Percentiles rank a stretch among this genome's conserved stretches.
Conservation (phyloP, 92 coral and sea anemone genomes). For the Porites divaricata region DNA sequence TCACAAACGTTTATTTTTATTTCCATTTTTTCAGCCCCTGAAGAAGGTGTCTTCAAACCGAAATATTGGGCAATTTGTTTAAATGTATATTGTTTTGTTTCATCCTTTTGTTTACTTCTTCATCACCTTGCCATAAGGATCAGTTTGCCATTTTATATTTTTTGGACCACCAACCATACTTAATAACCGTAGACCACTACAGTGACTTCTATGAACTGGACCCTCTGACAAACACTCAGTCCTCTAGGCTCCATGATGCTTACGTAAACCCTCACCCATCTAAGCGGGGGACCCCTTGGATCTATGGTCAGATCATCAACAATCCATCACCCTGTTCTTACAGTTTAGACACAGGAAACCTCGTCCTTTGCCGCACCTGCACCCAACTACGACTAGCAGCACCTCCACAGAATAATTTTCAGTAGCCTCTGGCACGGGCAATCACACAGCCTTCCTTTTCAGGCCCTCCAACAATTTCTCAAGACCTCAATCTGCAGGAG, state of each 20-base stretch:
- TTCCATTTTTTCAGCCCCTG: too few species aligned
- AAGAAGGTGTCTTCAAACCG: too few species aligned
- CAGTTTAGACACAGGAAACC: neutral
- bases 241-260: constrained; percentile 33
- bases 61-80: too few species aligned
- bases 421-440: neutral
- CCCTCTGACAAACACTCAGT: constrained; percentile 14
- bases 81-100: too few species aligned
- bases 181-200: constrained; percentile 13
- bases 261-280: constrained; percentile 38
- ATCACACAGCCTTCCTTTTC: neutral
- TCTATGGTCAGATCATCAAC: neutral
- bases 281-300: constrained; percentile 8
- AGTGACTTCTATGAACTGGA: constrained; percentile 12
- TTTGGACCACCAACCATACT: constrained; percentile 15
- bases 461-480: neutral
- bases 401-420: neutral
- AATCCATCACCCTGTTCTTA: neutral
- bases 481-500: too few species aligned
- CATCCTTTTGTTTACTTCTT: too few species aligned
- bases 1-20: too few species aligned
- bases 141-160: too few species aligned
- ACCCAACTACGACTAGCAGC: neutral
- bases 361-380: neutral
- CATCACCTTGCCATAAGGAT: too few species aligned